Base-by-base conservation (phyloP, 2,888 invertebrate species). In the Hirtodrosophila histrioides region DNA sequence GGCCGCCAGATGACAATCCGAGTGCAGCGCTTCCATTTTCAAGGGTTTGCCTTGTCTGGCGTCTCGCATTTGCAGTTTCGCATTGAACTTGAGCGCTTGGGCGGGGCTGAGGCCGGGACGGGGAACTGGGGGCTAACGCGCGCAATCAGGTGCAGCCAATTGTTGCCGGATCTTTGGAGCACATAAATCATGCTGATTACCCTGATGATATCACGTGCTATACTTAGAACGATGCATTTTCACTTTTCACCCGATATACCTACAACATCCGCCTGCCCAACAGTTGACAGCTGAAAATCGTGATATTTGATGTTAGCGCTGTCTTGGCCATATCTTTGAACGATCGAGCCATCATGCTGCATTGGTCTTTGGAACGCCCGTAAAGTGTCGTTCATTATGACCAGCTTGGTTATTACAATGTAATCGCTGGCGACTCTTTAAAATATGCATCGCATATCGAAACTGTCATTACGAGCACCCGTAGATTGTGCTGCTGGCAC, bases 31-130 rank as follows among this genome's bases (percentile, higher is more conserved):
- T 78, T 82, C 81, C 80, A 83, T 88, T 88, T 86, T 67, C 84
- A 88, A 85, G 84, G 88, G 87, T 72, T 84, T 55, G 85, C 83
- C 88, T 84, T 81, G 82, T 88, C 82, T 82, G 80, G 84, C 70
- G 60, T 60, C 80, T 82, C 88, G 72, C 64, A 64, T 82, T 82
- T 65, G 73, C 86, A 44, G 66, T 67, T 72, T 73, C 55, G 57
- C 88, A 84, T 84, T 84, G 84, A 84, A 88, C 84, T 88, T 84
- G 84, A 84, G 88, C 70, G 40, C 48, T 33, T 12, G 35, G 23
- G 39, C 41, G 46, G 63, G 39, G 35, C 36, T 54, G 10, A 44
- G 9, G 6, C 7, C 35, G 40, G 8, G 12, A 29, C 17, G n/a
- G 33, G 43, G 46, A 4, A 3, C 8, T n/a, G 40, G 11, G 29